Percentiles rank a stretch among this genome's conserved stretches.
Evolutionary conservation across 2,888 invertebrate genomes (phyloP).

Genomic region (Merodon equestris): DNA sequence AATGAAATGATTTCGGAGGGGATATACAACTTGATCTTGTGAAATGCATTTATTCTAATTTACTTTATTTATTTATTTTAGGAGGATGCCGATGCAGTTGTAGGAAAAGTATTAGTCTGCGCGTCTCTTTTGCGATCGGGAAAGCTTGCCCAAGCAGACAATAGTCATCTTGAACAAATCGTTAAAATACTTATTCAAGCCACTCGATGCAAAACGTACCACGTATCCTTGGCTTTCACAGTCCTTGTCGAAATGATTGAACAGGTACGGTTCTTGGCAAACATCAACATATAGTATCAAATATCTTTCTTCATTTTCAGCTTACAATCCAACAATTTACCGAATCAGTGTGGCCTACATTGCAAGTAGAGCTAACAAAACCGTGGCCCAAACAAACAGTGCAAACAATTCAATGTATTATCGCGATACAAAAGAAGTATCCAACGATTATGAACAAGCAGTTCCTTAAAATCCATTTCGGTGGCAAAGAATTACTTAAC

Average conservation of each 20-base stretch:
- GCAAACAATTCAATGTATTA: slow-evolving; percentile 83
- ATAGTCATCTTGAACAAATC: slow-evolving; percentile 80
- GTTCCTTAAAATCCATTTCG: slow-evolving; percentile 81
- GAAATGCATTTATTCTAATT: no score
- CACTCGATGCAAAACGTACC: slow-evolving; percentile 72
- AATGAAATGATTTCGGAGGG: no score
- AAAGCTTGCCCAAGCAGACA: slow-evolving; percentile 79
- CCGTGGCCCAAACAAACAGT: slow-evolving; percentile 83
- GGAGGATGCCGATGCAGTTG: slow-evolving; percentile 87
- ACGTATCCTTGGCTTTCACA: slow-evolving; percentile 79
- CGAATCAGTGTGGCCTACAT: slow-evolving; percentile 81
- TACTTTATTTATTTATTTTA: slow-evolving; percentile 76
- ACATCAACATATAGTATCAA: no score
- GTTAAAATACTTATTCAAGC: slow-evolving; percentile 76
- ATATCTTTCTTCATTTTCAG: slow-evolving; percentile 74
- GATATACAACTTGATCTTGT: no score
- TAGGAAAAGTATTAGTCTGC: slow-evolving; percentile 86
- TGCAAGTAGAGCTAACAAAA: slow-evolving; percentile 82
- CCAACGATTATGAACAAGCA: slow-evolving; percentile 80
- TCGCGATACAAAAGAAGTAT: slow-evolving; percentile 79
- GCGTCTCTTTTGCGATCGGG: slow-evolving; percentile 85
- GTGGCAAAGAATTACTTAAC: slow-evolving; percentile 81
- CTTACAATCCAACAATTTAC: slow-evolving; percentile 81
- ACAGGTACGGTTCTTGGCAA: slow-evolving; percentile 79
- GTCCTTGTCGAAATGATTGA: slow-evolving; percentile 83